Evolutionary conservation across 2,797 vertebrate species (phyloP), one percentile per base, ranked within the genome.

Genomic region (Semaprochilodus insignis): DNA sequence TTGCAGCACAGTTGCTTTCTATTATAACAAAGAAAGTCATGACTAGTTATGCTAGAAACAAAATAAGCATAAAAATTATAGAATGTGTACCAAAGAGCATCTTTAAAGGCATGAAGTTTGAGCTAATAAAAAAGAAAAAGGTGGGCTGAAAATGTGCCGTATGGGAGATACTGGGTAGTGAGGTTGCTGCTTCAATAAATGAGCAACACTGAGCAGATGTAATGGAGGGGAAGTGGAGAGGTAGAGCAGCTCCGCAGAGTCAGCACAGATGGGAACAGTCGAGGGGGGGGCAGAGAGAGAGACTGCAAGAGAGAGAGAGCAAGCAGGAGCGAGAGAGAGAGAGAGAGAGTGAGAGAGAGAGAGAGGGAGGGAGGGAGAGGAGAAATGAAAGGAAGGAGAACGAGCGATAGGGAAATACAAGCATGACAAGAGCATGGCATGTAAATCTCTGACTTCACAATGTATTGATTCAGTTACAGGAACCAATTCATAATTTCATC

Each of bases 151-250:
- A 63, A 40, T 17, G 3, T 11, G 51, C 16, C 48, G 70, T 27
- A 52, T 69, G 62, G 70, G 44, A 73, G 77, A 80, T 75, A 74
- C 60, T 71, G 75, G 80, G 85, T 80, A 76, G n/a, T 3, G 69
- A 25, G 59, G 77, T 70, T 67, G 83, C 70, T 70, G 77, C 82
- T 74, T 76, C 62, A 80, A 78, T 84, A 80, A 84, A 84, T 65
- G 77, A 83, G 76, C 82, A 85, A 75, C 72, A 17, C 57, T 34
- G 85, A 86, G 81, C 87, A 82, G 85, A 86, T 69, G 83, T 87
- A 86, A 85, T 79, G 83, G 76, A 74, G 80, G 77, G 78, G 80
- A 77, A 80, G 76, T 44, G 57, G 78, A 79, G 79, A 81, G 57
- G 25, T n/a, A 80, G 74, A 87, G 78, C 69, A 73, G 80, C 81